phyloP scores from a whole-genome alignment of 2,888 invertebrate species.

The Darwinula stevensoni region DNA sequence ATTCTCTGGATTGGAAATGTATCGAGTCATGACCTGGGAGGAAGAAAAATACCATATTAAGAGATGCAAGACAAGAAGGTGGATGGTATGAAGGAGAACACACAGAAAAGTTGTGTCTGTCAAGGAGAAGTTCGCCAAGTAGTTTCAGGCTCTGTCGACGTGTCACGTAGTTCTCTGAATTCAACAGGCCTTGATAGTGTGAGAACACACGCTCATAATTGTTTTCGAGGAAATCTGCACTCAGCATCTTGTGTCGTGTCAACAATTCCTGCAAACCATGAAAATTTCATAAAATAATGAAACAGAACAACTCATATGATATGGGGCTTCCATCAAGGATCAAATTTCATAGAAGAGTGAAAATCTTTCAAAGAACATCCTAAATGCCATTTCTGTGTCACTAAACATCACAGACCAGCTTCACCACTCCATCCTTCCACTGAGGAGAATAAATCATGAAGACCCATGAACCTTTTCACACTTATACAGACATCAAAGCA shows the following conservation, averaged over 20 bases:
- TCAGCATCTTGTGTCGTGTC: constrained; percentile 76
- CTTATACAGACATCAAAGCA: constrained; percentile 1
- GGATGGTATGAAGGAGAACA: too few species aligned
- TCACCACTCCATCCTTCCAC: too few species aligned
- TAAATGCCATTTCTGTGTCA: too few species aligned
- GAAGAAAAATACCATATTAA: not conserved
- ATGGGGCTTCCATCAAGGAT: too few species aligned
- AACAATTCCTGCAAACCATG: constrained; percentile 41
- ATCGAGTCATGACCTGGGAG: constrained; percentile 53
- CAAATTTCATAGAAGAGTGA: too few species aligned
- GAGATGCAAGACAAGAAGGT: too few species aligned
- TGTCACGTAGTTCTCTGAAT: constrained; percentile 98
- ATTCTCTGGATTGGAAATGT: constrained; percentile 98
- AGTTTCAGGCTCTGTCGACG: constrained; percentile 92
- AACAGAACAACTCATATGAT: too few species aligned
- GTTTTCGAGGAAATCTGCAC: constrained; percentile 91
- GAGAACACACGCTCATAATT: constrained; percentile 97
- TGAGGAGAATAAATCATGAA: too few species aligned
- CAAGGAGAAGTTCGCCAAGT: constrained; percentile 80
- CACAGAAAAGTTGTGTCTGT: constrained; percentile 95
- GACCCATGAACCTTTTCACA: too few species aligned
- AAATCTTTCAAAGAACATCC: too few species aligned
- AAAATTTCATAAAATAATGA: constrained; percentile 4
- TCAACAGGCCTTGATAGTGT: constrained; percentile 68
- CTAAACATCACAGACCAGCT: too few species aligned